Evolutionary conservation across 2,113 vertebrate genomes (phyloP).

Genomic region (Holacanthus passer): DNA sequence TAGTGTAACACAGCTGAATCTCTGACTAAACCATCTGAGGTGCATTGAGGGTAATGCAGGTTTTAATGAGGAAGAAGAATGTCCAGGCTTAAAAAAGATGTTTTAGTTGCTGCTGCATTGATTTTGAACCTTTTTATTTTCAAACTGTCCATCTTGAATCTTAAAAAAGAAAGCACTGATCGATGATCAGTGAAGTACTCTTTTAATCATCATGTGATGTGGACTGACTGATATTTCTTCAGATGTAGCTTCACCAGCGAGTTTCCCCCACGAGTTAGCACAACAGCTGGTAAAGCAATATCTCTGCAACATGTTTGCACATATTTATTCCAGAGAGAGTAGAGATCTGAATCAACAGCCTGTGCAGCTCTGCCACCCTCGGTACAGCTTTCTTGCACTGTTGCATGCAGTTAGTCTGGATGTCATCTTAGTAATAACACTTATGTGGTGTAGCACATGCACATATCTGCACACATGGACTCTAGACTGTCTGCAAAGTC

Average conservation of each 20-base stretch:
- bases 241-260: background rate
- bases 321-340: background rate
- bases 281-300: background rate
- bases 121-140: background rate
- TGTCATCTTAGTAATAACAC: background rate
- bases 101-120: background rate
- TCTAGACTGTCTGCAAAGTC: background rate
- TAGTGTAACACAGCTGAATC: too few species aligned
- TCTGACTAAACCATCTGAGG: background rate
- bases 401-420: background rate
- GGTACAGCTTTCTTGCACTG: background rate
- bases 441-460: background rate
- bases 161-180: too few species aligned
- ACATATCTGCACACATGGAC: background rate
- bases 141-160: background rate
- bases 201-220: background rate
- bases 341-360: constrained; percentile 4
- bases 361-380: background rate
- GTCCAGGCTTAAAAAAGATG: background rate
- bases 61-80: background rate
- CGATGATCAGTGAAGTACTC: too few species aligned
- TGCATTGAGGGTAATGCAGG: background rate
- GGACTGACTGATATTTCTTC: background rate
- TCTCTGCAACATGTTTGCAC: background rate
- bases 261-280: background rate